phyloP scores from a whole-genome alignment of 2,888 invertebrate genomes.

The Andrena bucephala region DNA sequence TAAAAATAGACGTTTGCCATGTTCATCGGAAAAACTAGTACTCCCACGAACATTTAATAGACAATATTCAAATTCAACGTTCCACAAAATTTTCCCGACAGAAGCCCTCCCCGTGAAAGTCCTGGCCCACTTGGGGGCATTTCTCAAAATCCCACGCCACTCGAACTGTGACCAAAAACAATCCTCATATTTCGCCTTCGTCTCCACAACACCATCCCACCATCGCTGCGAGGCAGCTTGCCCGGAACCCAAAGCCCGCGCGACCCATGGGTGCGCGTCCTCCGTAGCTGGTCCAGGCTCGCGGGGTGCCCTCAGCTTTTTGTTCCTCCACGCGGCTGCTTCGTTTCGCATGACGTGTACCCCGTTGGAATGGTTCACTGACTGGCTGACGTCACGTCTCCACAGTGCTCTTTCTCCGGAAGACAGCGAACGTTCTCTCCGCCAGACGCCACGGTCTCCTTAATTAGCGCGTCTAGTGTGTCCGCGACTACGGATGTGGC shows the following conservation, averaged over 20 bases:
- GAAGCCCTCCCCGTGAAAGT: too few species aligned
- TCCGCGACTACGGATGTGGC: conserved; percentile 32
- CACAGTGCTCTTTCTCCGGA: conserved; percentile 51
- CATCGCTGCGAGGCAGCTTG: too few species aligned
- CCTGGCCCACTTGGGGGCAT: too few species aligned
- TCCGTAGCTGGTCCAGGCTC: not conserved
- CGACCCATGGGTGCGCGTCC: not conserved
- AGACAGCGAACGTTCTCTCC: conserved; percentile 50
- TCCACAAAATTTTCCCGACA: too few species aligned
- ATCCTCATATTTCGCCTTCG: too few species aligned
- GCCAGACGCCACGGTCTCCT: conserved; percentile 59
- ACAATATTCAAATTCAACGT: too few species aligned
- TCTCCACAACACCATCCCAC: too few species aligned
- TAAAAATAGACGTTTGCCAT: too few species aligned
- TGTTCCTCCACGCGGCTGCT: not conserved
- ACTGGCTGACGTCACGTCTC: conserved; percentile 61
- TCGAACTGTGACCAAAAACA: too few species aligned
- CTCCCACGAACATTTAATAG: too few species aligned
- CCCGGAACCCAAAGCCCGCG: not conserved
- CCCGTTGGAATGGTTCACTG: conserved; percentile 32
- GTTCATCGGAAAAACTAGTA: too few species aligned
- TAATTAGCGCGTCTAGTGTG: conserved; percentile 63
- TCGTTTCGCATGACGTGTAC: conserved; percentile 27
- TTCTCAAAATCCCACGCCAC: too few species aligned
- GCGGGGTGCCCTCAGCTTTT: not conserved